Evolutionary conservation across 2,888 invertebrate species (phyloP).

Genomic region (Aporophyla lueneburgensis): DNA sequence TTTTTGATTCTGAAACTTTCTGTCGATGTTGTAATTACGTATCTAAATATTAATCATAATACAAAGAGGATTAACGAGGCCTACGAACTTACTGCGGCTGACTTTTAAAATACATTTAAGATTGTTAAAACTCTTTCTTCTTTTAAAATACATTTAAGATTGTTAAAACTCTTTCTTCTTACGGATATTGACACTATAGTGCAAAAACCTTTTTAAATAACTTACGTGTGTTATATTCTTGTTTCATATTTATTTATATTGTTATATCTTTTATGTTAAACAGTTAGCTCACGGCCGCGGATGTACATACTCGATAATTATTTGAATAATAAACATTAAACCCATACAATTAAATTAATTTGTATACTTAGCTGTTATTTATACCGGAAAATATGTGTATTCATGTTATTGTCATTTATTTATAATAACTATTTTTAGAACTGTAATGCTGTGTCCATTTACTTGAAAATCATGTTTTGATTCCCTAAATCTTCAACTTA

Average conservation of each 20-base stretch:
- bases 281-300: conserved; percentile 28
- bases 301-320: conserved; percentile 30
- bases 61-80: too few relatives aligned
- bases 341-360: conserved; percentile 29
- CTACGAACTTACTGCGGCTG: too few relatives aligned
- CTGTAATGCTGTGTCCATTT: neutral
- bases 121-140: conserved; percentile 6
- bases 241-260: conserved; percentile 46
- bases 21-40: too few relatives aligned
- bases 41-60: too few relatives aligned
- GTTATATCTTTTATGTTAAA: conserved; percentile 39
- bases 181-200: conserved; percentile 24
- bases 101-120: too few relatives aligned
- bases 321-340: conserved; percentile 43
- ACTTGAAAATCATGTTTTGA: neutral
- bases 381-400: conserved; percentile 20
- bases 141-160: neutral
- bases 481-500: neutral
- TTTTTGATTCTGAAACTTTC: too few relatives aligned
- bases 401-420: conserved; percentile 12
- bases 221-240: neutral
- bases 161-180: conserved; percentile 8
- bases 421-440: conserved; percentile 25
- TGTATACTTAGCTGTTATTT: conserved; percentile 34
- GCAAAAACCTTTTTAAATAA: conserved; percentile 38